These are phyloP conservation scores for Ceryle rudis DNA, from an alignment of 2,797 vertebrate species.

Conservation along the genomic window DNA sequence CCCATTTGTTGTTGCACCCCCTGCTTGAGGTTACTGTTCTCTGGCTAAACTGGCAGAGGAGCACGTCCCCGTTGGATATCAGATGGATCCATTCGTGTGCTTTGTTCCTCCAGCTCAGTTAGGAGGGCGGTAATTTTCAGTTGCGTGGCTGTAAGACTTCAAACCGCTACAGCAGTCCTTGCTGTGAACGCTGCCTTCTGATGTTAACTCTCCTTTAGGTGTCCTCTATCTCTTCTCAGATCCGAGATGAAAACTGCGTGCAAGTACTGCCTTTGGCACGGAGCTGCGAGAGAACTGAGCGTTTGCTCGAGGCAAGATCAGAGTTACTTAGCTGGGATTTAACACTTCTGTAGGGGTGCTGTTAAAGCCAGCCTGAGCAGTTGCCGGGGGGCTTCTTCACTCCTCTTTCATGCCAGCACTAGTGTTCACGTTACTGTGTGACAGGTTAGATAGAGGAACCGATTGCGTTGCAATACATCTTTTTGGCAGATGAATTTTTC, in stretches of 20 bases:
- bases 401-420: not conserved
- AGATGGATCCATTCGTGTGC: fast-evolving
- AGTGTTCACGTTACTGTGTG: fast-evolving
- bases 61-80: not conserved
- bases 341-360: not conserved
- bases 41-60: not conserved
- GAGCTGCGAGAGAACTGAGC: not conserved
- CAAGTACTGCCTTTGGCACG: not conserved
- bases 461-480: not conserved
- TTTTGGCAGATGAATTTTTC: not conserved
- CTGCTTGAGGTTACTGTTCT: slow-evolving; percentile 20
- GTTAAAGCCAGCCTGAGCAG: not conserved
- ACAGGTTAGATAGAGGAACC: not conserved
- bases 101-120: not conserved
- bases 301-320: not conserved
- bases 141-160: not conserved
- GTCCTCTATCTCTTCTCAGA: not conserved
- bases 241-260: not conserved
- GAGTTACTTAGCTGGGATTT: not conserved
- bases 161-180: not conserved
- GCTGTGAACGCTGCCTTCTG: not conserved
- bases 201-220: not conserved
- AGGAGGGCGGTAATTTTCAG: fast-evolving
- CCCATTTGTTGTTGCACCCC: not conserved
- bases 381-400: not conserved